A percentile compares a stretch with the other conserved stretches of the same genome.
Conservation (phyloP, 2,888 invertebrate species). For the Subacronicta megacephala region DNA sequence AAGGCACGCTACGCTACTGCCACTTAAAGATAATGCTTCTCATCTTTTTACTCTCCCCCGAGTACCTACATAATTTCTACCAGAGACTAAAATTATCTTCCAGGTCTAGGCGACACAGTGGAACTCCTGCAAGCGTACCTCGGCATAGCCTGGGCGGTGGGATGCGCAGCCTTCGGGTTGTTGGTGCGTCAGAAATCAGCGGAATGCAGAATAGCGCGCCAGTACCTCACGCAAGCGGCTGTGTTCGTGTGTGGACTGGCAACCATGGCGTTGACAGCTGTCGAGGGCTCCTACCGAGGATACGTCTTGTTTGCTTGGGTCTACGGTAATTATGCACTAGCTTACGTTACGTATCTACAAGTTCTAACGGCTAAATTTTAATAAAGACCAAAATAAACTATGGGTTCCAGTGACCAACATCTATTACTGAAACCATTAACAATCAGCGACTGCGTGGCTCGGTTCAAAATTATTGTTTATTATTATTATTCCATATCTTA, state of each 20-base stretch:
- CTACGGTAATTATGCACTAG: no score
- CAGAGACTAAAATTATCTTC: not conserved
- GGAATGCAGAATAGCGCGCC: constrained; percentile 95
- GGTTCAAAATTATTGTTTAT: no score
- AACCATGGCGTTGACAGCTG: constrained; percentile 93
- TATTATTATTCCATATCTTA: no score
- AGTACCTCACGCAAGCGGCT: constrained; percentile 95
- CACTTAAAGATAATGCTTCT: no score
- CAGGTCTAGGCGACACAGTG: constrained; percentile 90
- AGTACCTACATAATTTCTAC: not conserved
- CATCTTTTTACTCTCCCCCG: no score
- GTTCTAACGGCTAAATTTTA: no score
- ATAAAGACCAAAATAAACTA: no score
- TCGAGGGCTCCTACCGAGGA: constrained; percentile 93
- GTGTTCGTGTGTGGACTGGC: constrained; percentile 94
- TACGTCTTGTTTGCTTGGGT: constrained; percentile 95
- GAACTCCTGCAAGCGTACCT: constrained; percentile 93
- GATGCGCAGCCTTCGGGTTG: constrained; percentile 94
- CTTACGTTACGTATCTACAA: no score
- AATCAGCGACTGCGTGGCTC: no score
- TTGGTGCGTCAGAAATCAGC: constrained; percentile 95
- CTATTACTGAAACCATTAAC: no score
- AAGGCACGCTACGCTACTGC: no score
- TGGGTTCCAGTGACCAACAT: no score
- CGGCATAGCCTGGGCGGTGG: constrained; percentile 95